These are phyloP conservation scores for Diachasma alloeum DNA, from an alignment of 1,140 invertebrate species.

Conservation along the genomic window DNA sequence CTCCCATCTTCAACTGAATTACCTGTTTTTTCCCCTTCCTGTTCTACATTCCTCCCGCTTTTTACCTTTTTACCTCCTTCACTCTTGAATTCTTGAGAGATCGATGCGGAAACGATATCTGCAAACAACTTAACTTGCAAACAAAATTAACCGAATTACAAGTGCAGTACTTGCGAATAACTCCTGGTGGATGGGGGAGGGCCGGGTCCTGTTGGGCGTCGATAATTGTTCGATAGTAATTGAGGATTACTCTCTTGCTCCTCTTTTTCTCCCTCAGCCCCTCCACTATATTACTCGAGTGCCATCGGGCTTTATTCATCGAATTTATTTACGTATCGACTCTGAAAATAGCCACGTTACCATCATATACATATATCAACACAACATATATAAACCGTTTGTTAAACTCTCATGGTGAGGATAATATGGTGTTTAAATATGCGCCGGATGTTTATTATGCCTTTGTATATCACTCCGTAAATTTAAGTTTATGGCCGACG, in stretches of 20 bases:
- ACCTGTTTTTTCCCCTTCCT: neutral
- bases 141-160: conserved; percentile 3
- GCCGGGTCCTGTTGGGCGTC: neutral
- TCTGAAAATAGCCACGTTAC: conserved; percentile 11
- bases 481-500: conserved; percentile 57
- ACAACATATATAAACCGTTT: conserved; percentile 3
- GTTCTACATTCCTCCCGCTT: neutral
- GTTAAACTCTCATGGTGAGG: conserved; percentile 7
- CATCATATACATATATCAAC: neutral
- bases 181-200: neutral
- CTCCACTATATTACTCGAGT: neutral
- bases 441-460: conserved; percentile 61
- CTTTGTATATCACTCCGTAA: conserved; percentile 62
- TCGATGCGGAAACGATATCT: neutral
- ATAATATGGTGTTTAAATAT: conserved; percentile 54
- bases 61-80: neutral
- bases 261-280: conserved; percentile 17
- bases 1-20: neutral
- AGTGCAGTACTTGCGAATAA: neutral
- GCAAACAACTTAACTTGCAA: conserved; percentile 8
- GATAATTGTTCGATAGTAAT: conserved; percentile 11
- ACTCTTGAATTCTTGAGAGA: neutral
- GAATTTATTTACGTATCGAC: conserved; percentile 38
- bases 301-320: conserved; percentile 35
- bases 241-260: neutral